Conservation (phyloP, 2,888 invertebrate genomes). For the Eilema griseolum region DNA sequence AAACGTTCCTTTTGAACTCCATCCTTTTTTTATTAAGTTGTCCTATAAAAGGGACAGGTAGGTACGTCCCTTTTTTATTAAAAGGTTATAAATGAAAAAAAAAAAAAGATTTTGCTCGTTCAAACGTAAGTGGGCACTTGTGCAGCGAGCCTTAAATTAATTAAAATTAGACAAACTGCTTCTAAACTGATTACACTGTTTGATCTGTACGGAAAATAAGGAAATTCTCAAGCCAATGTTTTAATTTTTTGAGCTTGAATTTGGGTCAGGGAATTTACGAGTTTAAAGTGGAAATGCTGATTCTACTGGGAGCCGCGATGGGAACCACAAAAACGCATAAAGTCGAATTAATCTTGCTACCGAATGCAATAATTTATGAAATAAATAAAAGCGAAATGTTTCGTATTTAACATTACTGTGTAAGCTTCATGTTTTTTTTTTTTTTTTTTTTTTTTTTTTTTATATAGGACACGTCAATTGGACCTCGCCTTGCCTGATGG, state of each 20-base stretch:
- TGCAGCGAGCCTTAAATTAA: conserved; percentile 56
- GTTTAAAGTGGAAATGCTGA: conserved; percentile 26
- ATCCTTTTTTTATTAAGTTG: conserved; percentile 66
- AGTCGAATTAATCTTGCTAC: conserved; percentile 41
- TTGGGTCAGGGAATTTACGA: conserved; percentile 41
- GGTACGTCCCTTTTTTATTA: conserved; percentile 60
- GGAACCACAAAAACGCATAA: conserved; percentile 39
- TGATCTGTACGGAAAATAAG: conserved; percentile 43
- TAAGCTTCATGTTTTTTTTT: too few species aligned
- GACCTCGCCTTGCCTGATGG: too few species aligned
- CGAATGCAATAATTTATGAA: conserved; percentile 41
- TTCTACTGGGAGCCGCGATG: conserved; percentile 16
- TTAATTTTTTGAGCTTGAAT: conserved; percentile 33
- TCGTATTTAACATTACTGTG: conserved; percentile 27
- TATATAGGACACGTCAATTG: too few species aligned
- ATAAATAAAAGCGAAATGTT: conserved; percentile 34
- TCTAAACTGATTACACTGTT: conserved; percentile 49
- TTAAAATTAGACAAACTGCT: conserved; percentile 55
- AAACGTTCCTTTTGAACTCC: conserved; percentile 59
- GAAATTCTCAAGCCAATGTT: conserved; percentile 40
- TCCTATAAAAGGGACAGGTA: conserved; percentile 50
- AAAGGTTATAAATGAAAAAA: conserved; percentile 63
- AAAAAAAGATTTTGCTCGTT: conserved; percentile 57
- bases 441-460: too few species aligned
- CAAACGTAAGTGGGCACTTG: conserved; percentile 55